Conservation (phyloP, 2,888 invertebrate genomes). For the Hetaerina titia region DNA sequence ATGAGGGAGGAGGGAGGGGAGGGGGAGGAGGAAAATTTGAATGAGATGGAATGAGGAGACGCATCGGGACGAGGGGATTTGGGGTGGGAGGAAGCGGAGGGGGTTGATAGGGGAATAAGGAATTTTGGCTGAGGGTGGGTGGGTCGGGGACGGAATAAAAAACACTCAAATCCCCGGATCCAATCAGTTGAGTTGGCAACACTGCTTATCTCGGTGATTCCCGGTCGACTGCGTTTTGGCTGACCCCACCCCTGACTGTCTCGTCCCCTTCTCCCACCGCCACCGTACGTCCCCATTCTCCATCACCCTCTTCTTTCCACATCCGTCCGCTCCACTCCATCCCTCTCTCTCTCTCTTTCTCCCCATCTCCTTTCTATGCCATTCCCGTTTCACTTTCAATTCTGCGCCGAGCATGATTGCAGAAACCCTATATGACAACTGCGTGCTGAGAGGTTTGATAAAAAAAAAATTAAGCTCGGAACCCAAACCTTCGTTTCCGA, state of each 20-base stretch:
- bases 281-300: background rate
- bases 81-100: background rate
- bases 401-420: background rate
- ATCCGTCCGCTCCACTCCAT: background rate
- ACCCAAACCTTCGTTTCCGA: too few relatives aligned
- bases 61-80: background rate
- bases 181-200: constrained; percentile 59
- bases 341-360: background rate
- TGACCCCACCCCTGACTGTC: background rate
- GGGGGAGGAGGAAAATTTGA: background rate
- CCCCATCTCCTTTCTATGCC: background rate
- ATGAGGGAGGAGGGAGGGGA: background rate
- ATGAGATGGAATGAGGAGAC: background rate
- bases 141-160: background rate
- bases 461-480: background rate
- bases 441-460: background rate
- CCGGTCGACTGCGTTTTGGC: constrained; percentile 58
- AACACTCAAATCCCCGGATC: background rate
- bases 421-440: background rate
- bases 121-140: background rate
- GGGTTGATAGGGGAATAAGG: background rate
- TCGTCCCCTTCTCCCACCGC: background rate
- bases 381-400: background rate
- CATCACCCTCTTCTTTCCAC: background rate
- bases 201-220: constrained; percentile 60